Conservation (phyloP, 1,140 invertebrate species). For the Maniola jurtina region DNA sequence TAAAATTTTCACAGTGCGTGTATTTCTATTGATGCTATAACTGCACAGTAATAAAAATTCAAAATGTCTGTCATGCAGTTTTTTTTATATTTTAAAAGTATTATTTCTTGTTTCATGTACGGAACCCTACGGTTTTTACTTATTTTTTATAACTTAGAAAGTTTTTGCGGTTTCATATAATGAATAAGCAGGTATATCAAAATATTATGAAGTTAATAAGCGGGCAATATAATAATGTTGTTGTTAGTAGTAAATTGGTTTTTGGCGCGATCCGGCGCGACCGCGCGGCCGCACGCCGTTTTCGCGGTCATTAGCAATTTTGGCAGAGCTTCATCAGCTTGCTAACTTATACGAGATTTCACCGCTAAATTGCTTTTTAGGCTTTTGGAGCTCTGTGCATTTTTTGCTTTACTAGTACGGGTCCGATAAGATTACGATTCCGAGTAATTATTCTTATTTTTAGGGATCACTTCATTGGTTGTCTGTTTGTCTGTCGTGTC, state of each 20-base stretch:
- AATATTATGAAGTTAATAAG: constrained; percentile 33
- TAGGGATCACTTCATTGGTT: no score
- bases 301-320: constrained; percentile 75
- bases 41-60: no score
- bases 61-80: no score
- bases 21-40: no score
- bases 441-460: no score
- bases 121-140: no score
- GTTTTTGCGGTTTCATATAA: background rate
- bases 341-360: constrained; percentile 59
- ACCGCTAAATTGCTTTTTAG: constrained; percentile 59
- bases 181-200: background rate
- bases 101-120: no score
- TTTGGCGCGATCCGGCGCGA: constrained; percentile 70
- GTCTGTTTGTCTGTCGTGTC: no score
- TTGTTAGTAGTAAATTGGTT: constrained; percentile 73
- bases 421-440: no score
- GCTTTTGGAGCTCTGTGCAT: constrained; percentile 1
- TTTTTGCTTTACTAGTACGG: background rate
- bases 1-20: no score
- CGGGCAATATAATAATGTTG: constrained; percentile 53
- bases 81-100: no score
- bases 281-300: constrained; percentile 62
- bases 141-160: background rate
- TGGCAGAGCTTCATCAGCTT: constrained; percentile 66